Percentiles rank a stretch among this genome's conserved stretches.
Conservation (phyloP, 2,888 invertebrate species). For the Gasteruption jaculator region DNA sequence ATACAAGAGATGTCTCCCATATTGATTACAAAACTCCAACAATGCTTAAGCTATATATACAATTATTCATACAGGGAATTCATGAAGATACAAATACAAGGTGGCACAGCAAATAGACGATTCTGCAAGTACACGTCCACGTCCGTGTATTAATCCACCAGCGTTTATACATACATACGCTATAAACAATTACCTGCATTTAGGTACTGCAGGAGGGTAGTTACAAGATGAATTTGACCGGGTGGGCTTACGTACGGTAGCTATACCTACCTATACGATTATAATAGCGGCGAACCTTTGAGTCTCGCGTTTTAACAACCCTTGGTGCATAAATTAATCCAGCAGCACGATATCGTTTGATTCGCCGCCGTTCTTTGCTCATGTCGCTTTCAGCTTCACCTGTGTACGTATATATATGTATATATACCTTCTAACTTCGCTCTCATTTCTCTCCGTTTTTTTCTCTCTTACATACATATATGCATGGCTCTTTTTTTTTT, state of each 20-base stretch:
- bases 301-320: constrained; percentile 50
- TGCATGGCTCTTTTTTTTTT: constrained; percentile 14
- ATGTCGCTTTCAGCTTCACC: neutral
- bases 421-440: constrained; percentile 16
- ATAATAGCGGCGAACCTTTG: constrained; percentile 45
- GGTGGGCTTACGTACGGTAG: constrained; percentile 32
- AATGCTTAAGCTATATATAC: too few species aligned
- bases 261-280: constrained; percentile 44
- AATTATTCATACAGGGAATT: too few species aligned
- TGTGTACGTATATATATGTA: constrained; percentile 1
- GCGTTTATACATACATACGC: too few species aligned
- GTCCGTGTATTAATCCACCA: too few species aligned
- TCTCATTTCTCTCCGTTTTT: constrained; percentile 22
- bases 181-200: constrained; percentile 7
- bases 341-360: constrained; percentile 51
- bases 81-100: too few species aligned
- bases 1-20: too few species aligned
- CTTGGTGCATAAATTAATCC: constrained; percentile 51
- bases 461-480: constrained; percentile 15
- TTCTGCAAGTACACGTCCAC: too few species aligned
- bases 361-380: constrained; percentile 37
- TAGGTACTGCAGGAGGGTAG: constrained; percentile 22
- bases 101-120: too few species aligned
- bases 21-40: too few species aligned
- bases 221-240: constrained; percentile 40